These are phyloP conservation scores for Tetramorium simillimum DNA, from an alignment of 1,140 invertebrate species.

Conservation along the genomic window DNA sequence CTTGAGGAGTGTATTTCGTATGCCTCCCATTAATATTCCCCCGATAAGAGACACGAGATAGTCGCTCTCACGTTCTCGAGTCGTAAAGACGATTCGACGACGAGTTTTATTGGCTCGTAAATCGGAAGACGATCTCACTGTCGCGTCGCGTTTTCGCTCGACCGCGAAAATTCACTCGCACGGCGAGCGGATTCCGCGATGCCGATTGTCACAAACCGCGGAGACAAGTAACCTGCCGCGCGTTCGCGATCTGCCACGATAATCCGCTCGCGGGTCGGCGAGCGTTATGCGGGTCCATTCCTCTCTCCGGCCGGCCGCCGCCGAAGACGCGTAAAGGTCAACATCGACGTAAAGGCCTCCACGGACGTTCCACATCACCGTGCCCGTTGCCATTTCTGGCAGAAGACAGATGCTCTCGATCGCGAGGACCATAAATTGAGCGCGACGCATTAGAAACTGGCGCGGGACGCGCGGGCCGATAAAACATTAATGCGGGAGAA, in stretches of 20 bases:
- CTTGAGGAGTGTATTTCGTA: background rate
- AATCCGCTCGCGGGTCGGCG: slow-evolving; percentile 33
- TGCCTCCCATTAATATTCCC: slow-evolving; percentile 33
- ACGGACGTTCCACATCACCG: slow-evolving; percentile 67
- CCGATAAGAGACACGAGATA: slow-evolving; percentile 17
- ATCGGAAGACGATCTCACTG: slow-evolving; percentile 19
- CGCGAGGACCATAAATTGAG: background rate
- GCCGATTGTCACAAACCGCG: background rate
- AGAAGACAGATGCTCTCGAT: slow-evolving; percentile 56
- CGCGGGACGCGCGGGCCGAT: background rate
- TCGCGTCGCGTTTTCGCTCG: slow-evolving; percentile 7
- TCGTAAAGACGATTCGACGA: slow-evolving; percentile 42
- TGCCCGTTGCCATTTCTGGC: slow-evolving; percentile 73
- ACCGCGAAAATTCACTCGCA: slow-evolving; percentile 27
- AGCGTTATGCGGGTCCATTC: slow-evolving; percentile 47
- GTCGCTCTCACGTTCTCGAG: slow-evolving; percentile 19
- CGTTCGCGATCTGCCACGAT: slow-evolving; percentile 44
- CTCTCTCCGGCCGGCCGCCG: slow-evolving; percentile 28
- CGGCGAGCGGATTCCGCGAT: background rate
- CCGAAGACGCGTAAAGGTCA: slow-evolving; percentile 71
- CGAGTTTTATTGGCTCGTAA: slow-evolving; percentile 48
- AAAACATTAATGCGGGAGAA: background rate
- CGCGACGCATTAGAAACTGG: background rate
- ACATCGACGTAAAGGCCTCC: slow-evolving; percentile 68
- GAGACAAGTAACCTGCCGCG: slow-evolving; percentile 13